Conservation (phyloP, 2,888 invertebrate genomes). For the Phyllotreta striolata region DNA sequence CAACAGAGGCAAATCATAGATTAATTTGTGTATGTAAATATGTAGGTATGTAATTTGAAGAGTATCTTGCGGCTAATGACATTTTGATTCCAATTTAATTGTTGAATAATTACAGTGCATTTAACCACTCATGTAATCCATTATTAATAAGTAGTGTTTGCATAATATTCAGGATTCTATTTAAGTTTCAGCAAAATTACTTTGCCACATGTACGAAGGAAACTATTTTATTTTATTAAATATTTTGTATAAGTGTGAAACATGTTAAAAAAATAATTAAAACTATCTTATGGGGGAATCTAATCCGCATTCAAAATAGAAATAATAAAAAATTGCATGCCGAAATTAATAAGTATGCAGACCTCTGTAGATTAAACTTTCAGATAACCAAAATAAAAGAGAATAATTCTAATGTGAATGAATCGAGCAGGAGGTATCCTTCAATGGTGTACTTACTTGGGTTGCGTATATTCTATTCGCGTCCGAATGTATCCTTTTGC, state of each 20-base stretch:
- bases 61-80: too few species aligned
- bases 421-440: slow-evolving; percentile 15
- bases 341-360: slow-evolving; percentile 30
- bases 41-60: neutral
- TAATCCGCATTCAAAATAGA: slow-evolving; percentile 21
- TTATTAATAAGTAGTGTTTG: too few species aligned
- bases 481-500: slow-evolving; percentile 71
- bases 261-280: slow-evolving; percentile 17
- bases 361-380: slow-evolving; percentile 2
- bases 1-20: slow-evolving; percentile 4
- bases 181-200: too few species aligned
- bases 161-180: too few species aligned
- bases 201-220: too few species aligned
- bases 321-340: slow-evolving; percentile 29
- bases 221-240: too few species aligned
- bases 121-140: too few species aligned
- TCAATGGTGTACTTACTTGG: slow-evolving; percentile 51
- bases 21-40: slow-evolving; percentile 14
- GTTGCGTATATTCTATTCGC: slow-evolving; percentile 58
- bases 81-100: too few species aligned
- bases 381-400: neutral
- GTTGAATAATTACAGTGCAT: too few species aligned
- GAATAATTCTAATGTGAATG: slow-evolving; percentile 11
- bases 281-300: slow-evolving; percentile 13
- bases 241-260: slow-evolving; percentile 4